phyloP scores from a whole-genome alignment of 2,888 invertebrate species.

The Hypercompe scribonia region DNA sequence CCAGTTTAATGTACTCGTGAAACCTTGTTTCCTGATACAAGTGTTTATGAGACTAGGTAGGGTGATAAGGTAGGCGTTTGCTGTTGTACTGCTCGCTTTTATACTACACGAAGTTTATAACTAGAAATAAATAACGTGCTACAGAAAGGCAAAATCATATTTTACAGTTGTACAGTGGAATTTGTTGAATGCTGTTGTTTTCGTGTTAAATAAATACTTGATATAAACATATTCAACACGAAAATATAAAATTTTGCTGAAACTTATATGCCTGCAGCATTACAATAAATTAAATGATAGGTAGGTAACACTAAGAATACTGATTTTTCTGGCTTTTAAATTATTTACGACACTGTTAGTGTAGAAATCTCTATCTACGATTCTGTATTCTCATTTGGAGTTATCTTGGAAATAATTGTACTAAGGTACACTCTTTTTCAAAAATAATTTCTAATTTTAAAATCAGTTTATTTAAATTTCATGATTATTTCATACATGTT shows the following conservation, averaged over 20 bases:
- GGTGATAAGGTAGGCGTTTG: slow-evolving; percentile 16
- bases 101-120: slow-evolving; percentile 23
- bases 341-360: too few relatives aligned
- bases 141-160: neutral
- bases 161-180: neutral
- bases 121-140: neutral
- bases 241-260: neutral
- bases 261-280: neutral
- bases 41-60: slow-evolving; percentile 30
- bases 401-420: neutral
- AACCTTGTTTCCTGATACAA: slow-evolving; percentile 27
- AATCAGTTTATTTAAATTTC: too few relatives aligned
- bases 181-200: too few relatives aligned
- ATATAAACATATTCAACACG: too few relatives aligned
- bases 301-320: too few relatives aligned
- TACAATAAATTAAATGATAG: too few relatives aligned
- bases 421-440: neutral
- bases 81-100: neutral
- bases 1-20: neutral
- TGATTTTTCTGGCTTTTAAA: too few relatives aligned
- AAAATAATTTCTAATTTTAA: neutral
- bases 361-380: neutral
- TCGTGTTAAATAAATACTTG: too few relatives aligned
- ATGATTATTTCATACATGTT: too few relatives aligned
- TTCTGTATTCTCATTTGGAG: too few relatives aligned